phyloP scores from a whole-genome alignment of 1,140 invertebrate genomes.

The Physella acuta region DNA sequence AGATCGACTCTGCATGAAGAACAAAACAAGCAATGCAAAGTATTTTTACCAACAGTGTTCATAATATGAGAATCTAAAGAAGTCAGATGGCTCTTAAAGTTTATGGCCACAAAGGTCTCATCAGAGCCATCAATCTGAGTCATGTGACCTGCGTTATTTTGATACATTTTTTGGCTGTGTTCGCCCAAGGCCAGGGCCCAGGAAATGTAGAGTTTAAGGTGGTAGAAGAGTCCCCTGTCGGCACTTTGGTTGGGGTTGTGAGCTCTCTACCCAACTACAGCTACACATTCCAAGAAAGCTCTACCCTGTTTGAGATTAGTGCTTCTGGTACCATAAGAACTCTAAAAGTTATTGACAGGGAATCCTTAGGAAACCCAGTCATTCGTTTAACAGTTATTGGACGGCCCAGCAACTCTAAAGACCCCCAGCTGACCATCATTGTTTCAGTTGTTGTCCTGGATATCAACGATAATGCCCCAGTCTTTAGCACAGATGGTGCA shows the following conservation, averaged over 20 bases:
- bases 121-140: no score
- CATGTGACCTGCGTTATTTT: slow-evolving; percentile 30
- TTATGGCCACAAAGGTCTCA: not conserved
- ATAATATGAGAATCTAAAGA: not conserved
- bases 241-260: slow-evolving; percentile 30
- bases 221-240: slow-evolving; percentile 29
- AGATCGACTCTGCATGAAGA: no score
- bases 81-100: not conserved
- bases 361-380: slow-evolving; percentile 29
- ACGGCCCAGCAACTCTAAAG: slow-evolving; percentile 11
- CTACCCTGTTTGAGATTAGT: slow-evolving; percentile 35
- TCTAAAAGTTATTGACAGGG: slow-evolving; percentile 35
- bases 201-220: slow-evolving; percentile 30
- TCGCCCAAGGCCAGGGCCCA: slow-evolving; percentile 38
- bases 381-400: slow-evolving; percentile 37
- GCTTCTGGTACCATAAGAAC: slow-evolving; percentile 33
- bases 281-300: slow-evolving; percentile 34
- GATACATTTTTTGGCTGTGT: slow-evolving; percentile 35
- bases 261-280: slow-evolving; percentile 20
- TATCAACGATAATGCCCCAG: slow-evolving; percentile 89
- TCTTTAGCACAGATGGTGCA: slow-evolving; percentile 64
- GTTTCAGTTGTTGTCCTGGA: slow-evolving; percentile 63
- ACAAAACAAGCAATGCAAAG: no score
- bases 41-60: no score
- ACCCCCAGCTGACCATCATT: slow-evolving; percentile 34